A percentile compares a stretch with the other conserved stretches of the same genome.
Conservation (phyloP, 2,797 vertebrate species). For the Rhinella marina region DNA sequence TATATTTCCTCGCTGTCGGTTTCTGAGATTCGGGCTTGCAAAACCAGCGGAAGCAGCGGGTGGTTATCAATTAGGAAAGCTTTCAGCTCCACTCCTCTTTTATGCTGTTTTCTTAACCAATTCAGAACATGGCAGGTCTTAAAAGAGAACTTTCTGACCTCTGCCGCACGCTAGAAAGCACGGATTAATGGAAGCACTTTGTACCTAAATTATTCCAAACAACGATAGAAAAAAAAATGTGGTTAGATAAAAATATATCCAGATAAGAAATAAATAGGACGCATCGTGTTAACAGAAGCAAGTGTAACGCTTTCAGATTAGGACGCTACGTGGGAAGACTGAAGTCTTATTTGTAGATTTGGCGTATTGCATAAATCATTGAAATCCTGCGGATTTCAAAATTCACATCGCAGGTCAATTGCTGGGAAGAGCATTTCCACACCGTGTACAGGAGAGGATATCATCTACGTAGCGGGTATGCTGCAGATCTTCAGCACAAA, state of each 20-base stretch:
- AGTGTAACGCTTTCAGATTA: background rate
- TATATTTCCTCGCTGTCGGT: slow-evolving; percentile 44
- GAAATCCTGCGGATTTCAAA: too few species aligned
- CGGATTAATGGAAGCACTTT: background rate
- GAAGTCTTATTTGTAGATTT: background rate
- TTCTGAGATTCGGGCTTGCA: slow-evolving; percentile 49
- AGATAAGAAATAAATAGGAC: slow-evolving; percentile 17
- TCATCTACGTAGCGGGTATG: too few species aligned
- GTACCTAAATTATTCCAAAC: slow-evolving; percentile 39
- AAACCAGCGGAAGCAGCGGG: slow-evolving; percentile 38
- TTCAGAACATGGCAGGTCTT: slow-evolving; percentile 37
- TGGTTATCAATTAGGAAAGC: slow-evolving; percentile 52
- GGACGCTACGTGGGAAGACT: background rate
- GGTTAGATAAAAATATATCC: background rate
- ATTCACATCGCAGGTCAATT: too few species aligned
- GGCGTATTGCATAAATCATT: too few species aligned
- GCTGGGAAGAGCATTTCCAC: too few species aligned
- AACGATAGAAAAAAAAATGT: background rate
- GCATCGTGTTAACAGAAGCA: background rate
- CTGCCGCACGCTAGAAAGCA: background rate
- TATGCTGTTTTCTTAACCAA: slow-evolving; percentile 44
- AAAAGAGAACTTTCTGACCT: slow-evolving; percentile 39
- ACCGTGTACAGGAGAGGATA: too few species aligned
- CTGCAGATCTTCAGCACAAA: too few species aligned
- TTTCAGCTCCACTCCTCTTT: slow-evolving; percentile 35